phyloP scores from a whole-genome alignment of 1,140 invertebrate genomes.

The Thaumetopoea pityocampa region DNA sequence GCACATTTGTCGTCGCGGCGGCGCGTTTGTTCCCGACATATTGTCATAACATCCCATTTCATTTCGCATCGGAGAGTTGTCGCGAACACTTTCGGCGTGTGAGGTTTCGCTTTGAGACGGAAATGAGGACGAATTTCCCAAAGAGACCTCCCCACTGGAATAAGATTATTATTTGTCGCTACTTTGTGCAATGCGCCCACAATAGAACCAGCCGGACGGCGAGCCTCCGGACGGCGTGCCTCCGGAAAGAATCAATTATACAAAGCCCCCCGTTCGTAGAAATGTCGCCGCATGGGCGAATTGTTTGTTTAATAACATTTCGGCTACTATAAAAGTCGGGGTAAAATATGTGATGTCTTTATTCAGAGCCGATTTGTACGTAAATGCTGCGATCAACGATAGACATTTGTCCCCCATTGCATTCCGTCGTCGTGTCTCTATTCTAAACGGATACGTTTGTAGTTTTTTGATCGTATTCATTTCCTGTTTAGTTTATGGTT shows the following conservation, averaged over 20 bases:
- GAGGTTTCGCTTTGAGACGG: constrained; percentile 61
- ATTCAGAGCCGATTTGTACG: constrained; percentile 41
- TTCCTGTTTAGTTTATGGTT: constrained; percentile 59
- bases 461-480: constrained; percentile 45
- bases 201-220: constrained; percentile 44
- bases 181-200: constrained; percentile 35
- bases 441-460: constrained; percentile 47
- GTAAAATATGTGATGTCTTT: constrained; percentile 61
- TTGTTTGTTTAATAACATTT: constrained; percentile 75
- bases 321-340: constrained; percentile 53
- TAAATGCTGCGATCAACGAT: constrained; percentile 42
- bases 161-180: constrained; percentile 68
- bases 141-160: constrained; percentile 49
- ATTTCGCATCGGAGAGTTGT: constrained; percentile 59
- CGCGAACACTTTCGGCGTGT: constrained; percentile 51
- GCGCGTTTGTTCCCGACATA: constrained; percentile 43
- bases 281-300: constrained; percentile 65
- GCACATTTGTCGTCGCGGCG: constrained; percentile 24
- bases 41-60: constrained; percentile 68
- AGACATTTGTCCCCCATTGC: constrained; percentile 35
- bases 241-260: constrained; percentile 75
- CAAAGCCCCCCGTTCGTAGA: constrained; percentile 48
- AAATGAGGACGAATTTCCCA: constrained; percentile 67
- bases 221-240: constrained; percentile 68
- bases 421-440: constrained; percentile 37